These are phyloP conservation scores for Ophonus ardosiacus DNA, from an alignment of 2,888 invertebrate genomes.

Conservation along the genomic window DNA sequence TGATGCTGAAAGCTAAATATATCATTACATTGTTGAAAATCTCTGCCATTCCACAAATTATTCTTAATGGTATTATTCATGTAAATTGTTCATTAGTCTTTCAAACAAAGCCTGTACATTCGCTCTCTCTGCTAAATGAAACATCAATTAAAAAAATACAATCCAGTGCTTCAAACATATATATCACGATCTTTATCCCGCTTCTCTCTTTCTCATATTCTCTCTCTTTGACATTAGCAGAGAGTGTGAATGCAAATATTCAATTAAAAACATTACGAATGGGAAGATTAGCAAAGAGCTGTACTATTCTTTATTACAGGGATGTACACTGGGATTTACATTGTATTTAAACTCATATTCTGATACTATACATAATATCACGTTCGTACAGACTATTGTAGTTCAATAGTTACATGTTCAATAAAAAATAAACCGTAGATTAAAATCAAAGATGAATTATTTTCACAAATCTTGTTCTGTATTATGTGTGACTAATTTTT, in stretches of 20 bases:
- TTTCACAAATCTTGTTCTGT: not conserved
- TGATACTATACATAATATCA: too few relatives aligned
- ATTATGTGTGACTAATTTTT: too few relatives aligned
- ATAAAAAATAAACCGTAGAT: not conserved
- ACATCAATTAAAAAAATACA: conserved; percentile 47
- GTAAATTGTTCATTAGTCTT: conserved; percentile 43
- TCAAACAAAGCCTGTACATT: not conserved
- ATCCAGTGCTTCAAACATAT: conserved; percentile 14
- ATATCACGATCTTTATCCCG: conserved; percentile 12
- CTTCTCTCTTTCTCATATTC: not conserved
- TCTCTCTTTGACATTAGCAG: not conserved
- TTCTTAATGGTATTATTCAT: conserved; percentile 18
- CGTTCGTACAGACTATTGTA: too few relatives aligned
- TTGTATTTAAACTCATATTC: too few relatives aligned
- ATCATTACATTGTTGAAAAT: not conserved
- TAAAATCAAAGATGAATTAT: not conserved
- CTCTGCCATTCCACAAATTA: not conserved
- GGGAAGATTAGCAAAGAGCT: conserved; percentile 13
- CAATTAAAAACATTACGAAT: conserved; percentile 44
- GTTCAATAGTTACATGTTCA: too few relatives aligned
- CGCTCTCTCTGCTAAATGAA: conserved; percentile 10
- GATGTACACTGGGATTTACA: not conserved
- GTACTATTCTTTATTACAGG: not conserved
- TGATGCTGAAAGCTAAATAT: too few relatives aligned
- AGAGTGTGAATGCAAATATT: conserved; percentile 29